These are phyloP conservation scores for Caloenas nicobarica DNA, from an alignment of 2,113 vertebrate genomes.

Conservation along the genomic window DNA sequence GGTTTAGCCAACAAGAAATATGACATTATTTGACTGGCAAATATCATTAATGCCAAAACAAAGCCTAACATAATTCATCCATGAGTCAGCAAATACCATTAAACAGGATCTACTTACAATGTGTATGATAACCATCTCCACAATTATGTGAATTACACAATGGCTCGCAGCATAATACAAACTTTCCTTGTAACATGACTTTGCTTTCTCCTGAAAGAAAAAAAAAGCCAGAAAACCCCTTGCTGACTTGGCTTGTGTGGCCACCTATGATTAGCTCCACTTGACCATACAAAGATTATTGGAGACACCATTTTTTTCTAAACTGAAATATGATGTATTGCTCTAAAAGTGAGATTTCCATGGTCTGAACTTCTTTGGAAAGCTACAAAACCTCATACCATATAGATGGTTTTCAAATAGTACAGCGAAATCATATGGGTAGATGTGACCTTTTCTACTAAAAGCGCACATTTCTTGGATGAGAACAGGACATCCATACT, in stretches of 20 bases:
- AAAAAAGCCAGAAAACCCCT: neutral
- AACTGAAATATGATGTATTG: neutral
- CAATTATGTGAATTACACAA: neutral
- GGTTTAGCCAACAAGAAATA: neutral
- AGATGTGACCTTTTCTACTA: neutral
- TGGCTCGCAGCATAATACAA: neutral
- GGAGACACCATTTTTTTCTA: neutral
- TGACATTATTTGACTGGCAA: neutral
- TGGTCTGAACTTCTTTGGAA: neutral
- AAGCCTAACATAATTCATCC: neutral
- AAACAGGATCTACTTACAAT: fast-evolving
- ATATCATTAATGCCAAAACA: neutral
- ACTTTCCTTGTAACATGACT: neutral
- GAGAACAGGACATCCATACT: neutral
- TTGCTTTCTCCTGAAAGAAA: neutral
- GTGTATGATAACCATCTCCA: neutral
- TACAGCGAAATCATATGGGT: neutral
- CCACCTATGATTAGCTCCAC: neutral
- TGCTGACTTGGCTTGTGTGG: neutral
- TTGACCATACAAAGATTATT: neutral
- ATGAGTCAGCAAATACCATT: neutral
- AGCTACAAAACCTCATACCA: neutral
- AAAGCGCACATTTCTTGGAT: neutral
- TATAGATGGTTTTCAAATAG: neutral
- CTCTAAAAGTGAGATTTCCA: neutral